Base-by-base conservation (phyloP, 2,797 vertebrate species). In the Amazona finschi region DNA sequence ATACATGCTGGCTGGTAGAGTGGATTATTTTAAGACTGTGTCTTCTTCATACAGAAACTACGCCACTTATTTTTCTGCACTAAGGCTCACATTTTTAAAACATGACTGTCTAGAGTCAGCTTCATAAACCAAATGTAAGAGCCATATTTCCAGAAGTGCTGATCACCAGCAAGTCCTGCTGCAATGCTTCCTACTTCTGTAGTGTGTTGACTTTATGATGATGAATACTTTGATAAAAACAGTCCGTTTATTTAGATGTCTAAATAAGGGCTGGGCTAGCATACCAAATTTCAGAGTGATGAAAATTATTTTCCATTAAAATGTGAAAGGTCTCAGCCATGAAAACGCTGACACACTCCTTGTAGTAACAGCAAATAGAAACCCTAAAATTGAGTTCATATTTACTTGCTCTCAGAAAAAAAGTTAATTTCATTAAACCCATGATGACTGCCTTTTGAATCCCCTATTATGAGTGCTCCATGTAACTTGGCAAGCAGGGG, bases 261-360 rank as follows among this genome's bases (percentile, higher is more conserved):
- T 78, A 84, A 85, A 78, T 83, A 85, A 47, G 46, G 78, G 38
- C 75, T 83, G 46, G 78, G 28, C 25, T 72, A 80, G 62, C 50
- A 75, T 17, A 74, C 46, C 33, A 72, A 83, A 85, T 89, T 92
- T 89, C 78, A 74, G 57, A 64, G 15, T 67, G 61, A 82, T 80
- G n/a, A 85, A 92, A 91, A 89, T 87, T 72, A 80, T 93, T 93
- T 94, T 61, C 71, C 57, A 53, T 77, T 61, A 85, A 85, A 94
- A 77, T 24, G 60, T n/a, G 36, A 81, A 91, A 80, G 0, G 0
- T 38, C 11, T 87, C 66, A 89, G 87, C 8, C 20, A 53, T 31
- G 76, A 87, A 94, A 93, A 78, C 69, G 81, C 49, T 82, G 72
- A 91, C 36, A 61, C 15, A 41, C 72, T 85, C 65, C 76, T 85